Percentiles rank a stretch among this genome's conserved stretches.
Conservation (phyloP, 2,888 invertebrate genomes). For the Eupelmus urozonus region DNA sequence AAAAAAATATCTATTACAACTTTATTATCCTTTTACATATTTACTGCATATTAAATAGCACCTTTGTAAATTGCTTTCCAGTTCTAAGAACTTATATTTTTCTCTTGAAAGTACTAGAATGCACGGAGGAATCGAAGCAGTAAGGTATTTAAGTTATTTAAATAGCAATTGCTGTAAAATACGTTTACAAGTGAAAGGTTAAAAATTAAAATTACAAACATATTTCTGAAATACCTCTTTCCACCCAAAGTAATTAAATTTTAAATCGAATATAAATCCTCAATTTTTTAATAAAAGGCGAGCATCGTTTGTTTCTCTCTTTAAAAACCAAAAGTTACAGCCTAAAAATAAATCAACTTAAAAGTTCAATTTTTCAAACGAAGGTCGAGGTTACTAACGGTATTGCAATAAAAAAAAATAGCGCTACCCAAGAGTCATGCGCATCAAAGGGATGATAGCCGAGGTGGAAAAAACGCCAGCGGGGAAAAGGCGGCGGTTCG, state of each 20-base stretch:
- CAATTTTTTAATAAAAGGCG: conserved; percentile 11
- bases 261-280: not conserved
- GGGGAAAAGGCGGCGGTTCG: conserved; percentile 1
- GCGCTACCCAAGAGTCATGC: conserved; percentile 15
- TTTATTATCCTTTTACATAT: conserved; percentile 13
- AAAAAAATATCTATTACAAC: conserved; percentile 23
- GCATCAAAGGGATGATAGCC: conserved; percentile 36
- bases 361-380: not conserved
- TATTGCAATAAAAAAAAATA: conserved; percentile 7
- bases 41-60: not conserved
- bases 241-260: too few species aligned
- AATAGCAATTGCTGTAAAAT: too few species aligned
- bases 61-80: too few species aligned
- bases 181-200: too few species aligned
- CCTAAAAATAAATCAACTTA: not conserved
- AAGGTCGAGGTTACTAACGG: conserved; percentile 28
- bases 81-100: too few species aligned
- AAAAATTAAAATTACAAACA: too few species aligned
- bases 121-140: too few species aligned
- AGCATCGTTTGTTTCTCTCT: too few species aligned
- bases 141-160: too few species aligned
- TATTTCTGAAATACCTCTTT: too few species aligned
- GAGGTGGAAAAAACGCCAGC: conserved; percentile 24
- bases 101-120: too few species aligned
- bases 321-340: too few species aligned